Evolutionary conservation across 2,113 vertebrate genomes (phyloP).

Genomic region (Pseudois nayaur): DNA sequence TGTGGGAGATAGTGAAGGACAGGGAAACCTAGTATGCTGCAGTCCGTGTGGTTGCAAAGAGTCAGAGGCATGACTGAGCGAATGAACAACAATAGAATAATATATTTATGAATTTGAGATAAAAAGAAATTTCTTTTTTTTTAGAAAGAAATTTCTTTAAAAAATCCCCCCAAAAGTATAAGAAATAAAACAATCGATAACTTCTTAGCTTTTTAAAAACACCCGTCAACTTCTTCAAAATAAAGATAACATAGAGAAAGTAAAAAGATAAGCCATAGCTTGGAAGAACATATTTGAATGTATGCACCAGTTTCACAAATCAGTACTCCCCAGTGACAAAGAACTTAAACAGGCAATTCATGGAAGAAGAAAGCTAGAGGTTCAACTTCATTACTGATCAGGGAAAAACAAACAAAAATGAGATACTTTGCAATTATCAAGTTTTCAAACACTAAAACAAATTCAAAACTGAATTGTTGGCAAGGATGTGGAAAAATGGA

Average conservation of each 20-base stretch:
- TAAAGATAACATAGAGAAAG: not conserved
- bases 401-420: not conserved
- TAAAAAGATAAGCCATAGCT: not conserved
- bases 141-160: not conserved
- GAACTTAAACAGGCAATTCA: not conserved
- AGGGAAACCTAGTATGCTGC: not conserved
- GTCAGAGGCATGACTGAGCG: rapidly evolving
- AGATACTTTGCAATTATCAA: not conserved
- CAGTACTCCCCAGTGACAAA: not conserved
- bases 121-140: not conserved
- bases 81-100: not conserved
- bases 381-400: not conserved
- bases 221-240: not conserved
- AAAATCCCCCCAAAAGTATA: not conserved
- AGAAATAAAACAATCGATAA: not conserved
- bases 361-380: not conserved
- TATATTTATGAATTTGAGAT: not conserved
- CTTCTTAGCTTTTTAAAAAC: not conserved
- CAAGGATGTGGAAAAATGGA: not conserved
- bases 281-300: not conserved
- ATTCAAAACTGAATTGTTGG: not conserved
- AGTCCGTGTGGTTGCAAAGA: not conserved
- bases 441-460: not conserved
- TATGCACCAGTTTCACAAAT: not conserved
- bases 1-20: not conserved